Evolutionary conservation across 1,140 invertebrate genomes (phyloP).

Genomic region (Hypothenemus hampei): DNA sequence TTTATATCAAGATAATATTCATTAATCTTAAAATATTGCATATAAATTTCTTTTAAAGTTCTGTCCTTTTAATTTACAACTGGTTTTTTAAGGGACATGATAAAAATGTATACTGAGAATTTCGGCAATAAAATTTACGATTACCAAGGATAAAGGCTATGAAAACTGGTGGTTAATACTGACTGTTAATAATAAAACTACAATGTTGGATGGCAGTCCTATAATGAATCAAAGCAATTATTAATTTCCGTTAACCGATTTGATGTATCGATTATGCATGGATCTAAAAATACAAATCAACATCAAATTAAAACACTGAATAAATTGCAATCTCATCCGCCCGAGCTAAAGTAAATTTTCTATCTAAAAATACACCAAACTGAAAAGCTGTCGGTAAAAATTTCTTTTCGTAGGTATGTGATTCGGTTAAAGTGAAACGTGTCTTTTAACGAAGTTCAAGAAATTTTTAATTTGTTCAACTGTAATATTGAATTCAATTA

Average conservation of each 20-base stretch:
- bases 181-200: no score
- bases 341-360: neutral
- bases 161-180: no score
- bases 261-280: constrained; percentile 12
- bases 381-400: constrained; percentile 6
- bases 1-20: no score
- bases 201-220: no score
- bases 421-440: neutral
- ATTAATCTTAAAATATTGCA: neutral
- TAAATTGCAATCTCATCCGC: constrained; percentile 1
- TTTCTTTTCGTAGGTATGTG: constrained; percentile 4
- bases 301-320: constrained; percentile 4
- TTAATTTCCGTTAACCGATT: constrained; percentile 9
- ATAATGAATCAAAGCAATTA: neutral
- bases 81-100: no score
- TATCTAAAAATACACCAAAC: constrained; percentile 6
- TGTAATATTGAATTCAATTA: no score
- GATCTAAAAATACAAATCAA: constrained; percentile 13
- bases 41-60: neutral
- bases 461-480: no score
- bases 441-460: no score
- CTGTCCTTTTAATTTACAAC: no score
- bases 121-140: no score
- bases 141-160: no score
- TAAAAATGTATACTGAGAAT: no score